Percentiles rank a stretch among this genome's conserved stretches.
Conservation (phyloP, 1,140 invertebrate genomes). For the Eufriesea mexicana region DNA sequence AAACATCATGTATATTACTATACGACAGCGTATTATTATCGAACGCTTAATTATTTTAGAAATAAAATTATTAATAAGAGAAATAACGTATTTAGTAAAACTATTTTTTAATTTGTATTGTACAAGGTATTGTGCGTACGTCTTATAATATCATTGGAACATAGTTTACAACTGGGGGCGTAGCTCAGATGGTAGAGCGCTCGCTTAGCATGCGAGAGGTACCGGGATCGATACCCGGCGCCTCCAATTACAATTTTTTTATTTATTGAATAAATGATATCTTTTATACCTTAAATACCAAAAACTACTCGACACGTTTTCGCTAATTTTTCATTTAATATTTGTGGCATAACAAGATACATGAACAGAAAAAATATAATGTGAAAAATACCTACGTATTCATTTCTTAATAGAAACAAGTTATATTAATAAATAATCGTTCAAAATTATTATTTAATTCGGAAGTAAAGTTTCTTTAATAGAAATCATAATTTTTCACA, state of each 20-base stretch:
- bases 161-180: slow-evolving; percentile 82
- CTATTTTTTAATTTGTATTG: background rate
- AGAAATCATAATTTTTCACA: slow-evolving; percentile 43
- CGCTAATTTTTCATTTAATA: background rate
- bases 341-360: background rate
- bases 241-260: slow-evolving; percentile 82
- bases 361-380: background rate
- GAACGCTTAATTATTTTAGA: background rate
- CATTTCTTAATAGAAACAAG: too few relatives aligned
- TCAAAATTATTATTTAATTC: background rate
- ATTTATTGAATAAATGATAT: background rate
- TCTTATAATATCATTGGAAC: background rate
- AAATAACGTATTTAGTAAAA: background rate
- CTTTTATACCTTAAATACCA: too few relatives aligned
- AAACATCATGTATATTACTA: too few relatives aligned
- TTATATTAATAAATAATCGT: background rate
- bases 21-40: too few relatives aligned
- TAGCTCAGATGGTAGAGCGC: slow-evolving; percentile 94
- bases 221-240: slow-evolving; percentile 92
- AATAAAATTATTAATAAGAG: background rate
- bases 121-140: background rate
- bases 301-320: background rate
- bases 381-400: too few relatives aligned
- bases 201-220: slow-evolving; percentile 94
- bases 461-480: slow-evolving; percentile 4